Base-by-base conservation (phyloP, 2,888 invertebrate genomes). In the Macrosoma leucophasiata region DNA sequence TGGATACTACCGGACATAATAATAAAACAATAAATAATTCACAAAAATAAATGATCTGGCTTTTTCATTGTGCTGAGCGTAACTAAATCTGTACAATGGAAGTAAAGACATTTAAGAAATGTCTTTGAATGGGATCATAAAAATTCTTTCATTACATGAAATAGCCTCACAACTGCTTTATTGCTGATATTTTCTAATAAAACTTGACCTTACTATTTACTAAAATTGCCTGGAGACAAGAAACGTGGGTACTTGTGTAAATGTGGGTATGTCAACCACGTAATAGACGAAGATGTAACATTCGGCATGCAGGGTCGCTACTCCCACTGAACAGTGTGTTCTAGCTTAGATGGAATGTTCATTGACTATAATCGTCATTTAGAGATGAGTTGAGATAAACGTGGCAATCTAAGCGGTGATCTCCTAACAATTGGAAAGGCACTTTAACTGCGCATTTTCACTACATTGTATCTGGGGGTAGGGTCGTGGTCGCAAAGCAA, bases 201-300 rank as follows among this genome's bases (percentile, higher is more conserved):
- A 58, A 53, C 40, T 49, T 69, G 75, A 72, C 77, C 77, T 77
- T 67, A 47, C 57, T 62, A 62, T 58, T 73, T 72, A 58, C 38
- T 50, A 33, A 64, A 74, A 78, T 69, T 61, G 70, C 60, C 46
- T 58, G 56, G 65, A 63, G 60, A 73, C 66, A 58, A 59, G 49
- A 43, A 62, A 63, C 58, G 27, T 50, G 33, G n/a, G 36, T 52
- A 50, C 58, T 58, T 55, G 55, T 49, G 36, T 32, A 47, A 35
- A 36, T 37, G 40, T 55, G 52, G 42, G 38, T 54, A 56, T 61
- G 55, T 51, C 46, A 48, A 40, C 52, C 49, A 48, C 46, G 46
- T 62, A 62, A 66, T 66, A 40, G 50, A 37, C 46, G 50, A 51
- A 64, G 62, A 57, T 62, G 52, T 44, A 57, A 54, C 56, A 70